A percentile compares a stretch with the other conserved stretches of the same genome.
Evolutionary conservation across 2,888 invertebrate genomes (phyloP).

Genomic region (Polyploca ridens): DNA sequence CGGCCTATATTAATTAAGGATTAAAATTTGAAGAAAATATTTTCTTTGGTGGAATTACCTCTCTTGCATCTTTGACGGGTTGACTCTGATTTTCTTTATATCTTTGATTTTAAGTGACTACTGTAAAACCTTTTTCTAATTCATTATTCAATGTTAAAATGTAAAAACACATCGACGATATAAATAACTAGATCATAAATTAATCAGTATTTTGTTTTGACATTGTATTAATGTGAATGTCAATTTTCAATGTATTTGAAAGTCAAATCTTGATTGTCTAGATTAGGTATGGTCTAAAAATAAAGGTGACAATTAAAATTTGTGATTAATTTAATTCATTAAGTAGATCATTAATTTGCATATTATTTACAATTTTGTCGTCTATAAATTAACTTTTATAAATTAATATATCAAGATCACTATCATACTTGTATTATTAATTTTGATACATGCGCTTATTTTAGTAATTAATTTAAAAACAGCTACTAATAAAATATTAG

Average conservation of each 20-base stretch:
- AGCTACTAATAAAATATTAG: too few species aligned
- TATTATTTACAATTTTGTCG: not conserved
- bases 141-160: too few species aligned
- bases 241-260: not conserved
- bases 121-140: too few species aligned
- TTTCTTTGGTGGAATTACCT: too few species aligned
- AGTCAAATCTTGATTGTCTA: constrained; percentile 6
- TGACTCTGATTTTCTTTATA: too few species aligned
- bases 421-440: not conserved
- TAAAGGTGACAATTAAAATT: constrained; percentile 8
- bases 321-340: not conserved
- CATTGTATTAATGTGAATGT: not conserved
- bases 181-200: too few species aligned
- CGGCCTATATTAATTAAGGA: too few species aligned
- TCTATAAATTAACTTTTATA: not conserved
- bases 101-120: too few species aligned
- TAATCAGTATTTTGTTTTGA: not conserved
- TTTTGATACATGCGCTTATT: too few species aligned
- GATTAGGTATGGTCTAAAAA: not conserved
- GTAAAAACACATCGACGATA: too few species aligned
- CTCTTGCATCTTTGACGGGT: too few species aligned
- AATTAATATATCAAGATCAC: constrained; percentile 7
- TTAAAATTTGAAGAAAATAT: too few species aligned
- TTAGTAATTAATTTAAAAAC: not conserved
- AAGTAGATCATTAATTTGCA: constrained; percentile 11